Conservation (phyloP, 2,113 vertebrate species). For the Geothlypis trichas region DNA sequence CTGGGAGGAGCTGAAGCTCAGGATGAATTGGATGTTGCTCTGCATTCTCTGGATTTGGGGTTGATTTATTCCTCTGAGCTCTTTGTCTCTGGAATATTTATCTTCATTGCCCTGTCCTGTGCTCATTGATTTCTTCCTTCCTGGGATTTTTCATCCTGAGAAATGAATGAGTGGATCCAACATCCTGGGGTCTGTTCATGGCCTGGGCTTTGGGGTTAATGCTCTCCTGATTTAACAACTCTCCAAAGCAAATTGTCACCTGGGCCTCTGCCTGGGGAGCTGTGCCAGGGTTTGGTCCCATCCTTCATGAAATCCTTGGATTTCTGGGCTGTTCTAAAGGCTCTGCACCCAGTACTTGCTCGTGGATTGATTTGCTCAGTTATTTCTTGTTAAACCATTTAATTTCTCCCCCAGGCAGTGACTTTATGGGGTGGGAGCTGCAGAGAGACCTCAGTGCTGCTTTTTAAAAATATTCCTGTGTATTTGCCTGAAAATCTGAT, state of each 20-base stretch:
- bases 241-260: neutral
- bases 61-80: neutral
- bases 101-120: neutral
- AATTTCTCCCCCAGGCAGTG: neutral
- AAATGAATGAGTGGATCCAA: neutral
- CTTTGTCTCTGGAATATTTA: neutral
- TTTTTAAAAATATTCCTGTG: neutral
- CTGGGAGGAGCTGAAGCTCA: neutral
- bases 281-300: neutral
- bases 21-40: neutral
- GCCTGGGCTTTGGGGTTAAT: neutral
- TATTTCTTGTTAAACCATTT: neutral
- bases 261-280: neutral
- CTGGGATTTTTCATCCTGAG: neutral
- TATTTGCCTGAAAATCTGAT: neutral
- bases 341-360: neutral
- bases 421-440: neutral
- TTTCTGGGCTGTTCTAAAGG: conserved; percentile 32
- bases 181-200: neutral
- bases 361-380: conserved; percentile 8
- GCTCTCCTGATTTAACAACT: neutral
- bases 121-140: neutral
- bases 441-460: neutral
- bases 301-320: neutral
- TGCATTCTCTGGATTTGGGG: neutral